Evolutionary conservation across 2,888 invertebrate genomes (phyloP).

Genomic region (Laothoe populi): DNA sequence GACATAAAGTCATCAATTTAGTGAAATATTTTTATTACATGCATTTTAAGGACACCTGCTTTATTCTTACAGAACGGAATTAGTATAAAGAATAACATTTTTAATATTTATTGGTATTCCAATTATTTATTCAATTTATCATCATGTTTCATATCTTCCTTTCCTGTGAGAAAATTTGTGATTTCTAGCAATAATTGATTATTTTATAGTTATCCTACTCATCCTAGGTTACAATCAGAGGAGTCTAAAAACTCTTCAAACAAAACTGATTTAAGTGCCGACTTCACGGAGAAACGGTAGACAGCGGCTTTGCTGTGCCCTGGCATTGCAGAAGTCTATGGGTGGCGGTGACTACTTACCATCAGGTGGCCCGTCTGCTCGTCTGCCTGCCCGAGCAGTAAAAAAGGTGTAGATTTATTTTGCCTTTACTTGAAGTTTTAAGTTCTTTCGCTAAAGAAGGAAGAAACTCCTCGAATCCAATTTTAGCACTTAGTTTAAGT

Average conservation of each 20-base stretch:
- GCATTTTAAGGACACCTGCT: neutral
- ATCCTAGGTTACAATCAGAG: slow-evolving; percentile 5
- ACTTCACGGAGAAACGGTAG: slow-evolving; percentile 1
- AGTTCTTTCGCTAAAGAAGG: neutral
- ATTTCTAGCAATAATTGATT: slow-evolving; percentile 46
- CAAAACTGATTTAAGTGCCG: neutral
- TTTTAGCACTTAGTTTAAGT: neutral
- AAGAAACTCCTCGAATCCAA: neutral
- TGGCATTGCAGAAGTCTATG: too few species aligned
- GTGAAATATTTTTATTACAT: neutral
- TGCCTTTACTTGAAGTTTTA: too few species aligned
- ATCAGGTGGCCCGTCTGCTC: too few species aligned
- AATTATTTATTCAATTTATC: neutral
- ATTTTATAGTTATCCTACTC: slow-evolving; percentile 50
- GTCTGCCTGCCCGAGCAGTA: too few species aligned
- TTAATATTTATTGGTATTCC: neutral
- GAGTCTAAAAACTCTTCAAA: slow-evolving; percentile 7
- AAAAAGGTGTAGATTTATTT: too few species aligned
- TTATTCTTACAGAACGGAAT: neutral
- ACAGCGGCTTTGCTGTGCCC: too few species aligned
- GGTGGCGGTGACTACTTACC: too few species aligned
- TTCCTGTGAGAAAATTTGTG: slow-evolving; percentile 34
- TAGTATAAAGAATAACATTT: neutral
- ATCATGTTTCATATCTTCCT: neutral
- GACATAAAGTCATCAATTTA: neutral